These are phyloP conservation scores for Cirrhinus mrigala DNA, from an alignment of 2,797 vertebrate genomes.

Conservation along the genomic window DNA sequence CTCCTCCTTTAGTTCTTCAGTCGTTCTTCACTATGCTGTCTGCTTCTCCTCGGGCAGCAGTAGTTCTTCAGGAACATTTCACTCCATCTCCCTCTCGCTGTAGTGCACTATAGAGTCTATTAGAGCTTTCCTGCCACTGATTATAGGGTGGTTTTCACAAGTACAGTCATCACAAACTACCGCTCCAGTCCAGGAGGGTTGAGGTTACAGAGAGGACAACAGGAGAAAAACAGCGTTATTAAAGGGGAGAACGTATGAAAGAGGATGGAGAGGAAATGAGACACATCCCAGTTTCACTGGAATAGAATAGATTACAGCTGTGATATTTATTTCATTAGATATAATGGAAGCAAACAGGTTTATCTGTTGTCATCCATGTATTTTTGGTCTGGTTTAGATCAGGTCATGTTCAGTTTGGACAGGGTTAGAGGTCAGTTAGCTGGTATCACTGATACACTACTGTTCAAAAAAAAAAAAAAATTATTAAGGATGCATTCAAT, in stretches of 20 bases:
- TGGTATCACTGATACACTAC: background rate
- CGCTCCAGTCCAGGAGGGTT: background rate
- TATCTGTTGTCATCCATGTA: background rate
- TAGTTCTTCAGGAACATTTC: background rate
- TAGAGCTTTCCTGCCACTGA: background rate
- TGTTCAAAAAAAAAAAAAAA: background rate
- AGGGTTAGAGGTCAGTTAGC: background rate
- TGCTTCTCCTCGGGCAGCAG: constrained; percentile 7
- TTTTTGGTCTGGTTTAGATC: background rate
- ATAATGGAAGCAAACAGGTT: background rate
- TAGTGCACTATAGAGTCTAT: constrained; percentile 12
- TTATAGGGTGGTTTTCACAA: constrained; percentile 15
- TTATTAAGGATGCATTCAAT: background rate
- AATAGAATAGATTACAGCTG: background rate
- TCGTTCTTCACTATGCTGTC: background rate
- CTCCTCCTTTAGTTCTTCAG: background rate
- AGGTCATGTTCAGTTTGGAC: background rate
- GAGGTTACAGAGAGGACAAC: background rate
- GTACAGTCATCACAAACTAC: background rate
- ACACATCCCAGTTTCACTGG: background rate
- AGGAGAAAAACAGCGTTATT: background rate
- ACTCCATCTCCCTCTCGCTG: constrained; percentile 30
- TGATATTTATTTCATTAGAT: background rate
- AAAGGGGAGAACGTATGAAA: background rate
- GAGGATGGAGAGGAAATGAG: background rate